phyloP scores from a whole-genome alignment of 2,797 vertebrate genomes.

The Poliocrania exsul region DNA sequence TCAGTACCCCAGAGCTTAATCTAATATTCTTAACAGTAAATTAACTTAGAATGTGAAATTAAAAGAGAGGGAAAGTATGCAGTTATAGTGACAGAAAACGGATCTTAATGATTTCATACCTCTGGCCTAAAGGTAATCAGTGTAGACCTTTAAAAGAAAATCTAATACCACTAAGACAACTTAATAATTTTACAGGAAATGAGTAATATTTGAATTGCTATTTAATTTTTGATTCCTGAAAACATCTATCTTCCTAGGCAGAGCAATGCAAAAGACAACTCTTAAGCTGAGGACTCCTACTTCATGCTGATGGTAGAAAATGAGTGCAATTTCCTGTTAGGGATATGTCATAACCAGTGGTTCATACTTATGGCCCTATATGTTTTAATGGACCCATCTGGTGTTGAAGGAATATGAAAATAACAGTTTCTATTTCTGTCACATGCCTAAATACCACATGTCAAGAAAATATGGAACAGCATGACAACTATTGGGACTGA shows the following conservation, averaged over 20 bases:
- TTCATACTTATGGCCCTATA: not conserved
- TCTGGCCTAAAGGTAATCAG: not conserved
- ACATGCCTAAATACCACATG: not conserved
- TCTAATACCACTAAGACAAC: not conserved
- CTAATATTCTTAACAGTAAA: slow-evolving; percentile 23
- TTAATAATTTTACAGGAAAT: not conserved
- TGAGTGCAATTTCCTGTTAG: not conserved
- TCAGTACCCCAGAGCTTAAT: not conserved
- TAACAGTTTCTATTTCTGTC: not conserved
- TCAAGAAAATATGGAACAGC: not conserved
- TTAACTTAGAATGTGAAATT: slow-evolving; percentile 36
- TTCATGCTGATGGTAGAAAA: not conserved
- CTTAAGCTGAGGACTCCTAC: not conserved
- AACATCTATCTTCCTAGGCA: not conserved
- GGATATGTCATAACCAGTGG: not conserved
- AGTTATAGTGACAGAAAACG: slow-evolving; percentile 2
- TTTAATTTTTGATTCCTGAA: not conserved
- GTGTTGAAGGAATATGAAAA: not conserved
- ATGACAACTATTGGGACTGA: fast-evolving
- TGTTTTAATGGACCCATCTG: not conserved
- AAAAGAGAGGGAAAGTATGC: not conserved
- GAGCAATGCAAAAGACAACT: not conserved
- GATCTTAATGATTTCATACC: not conserved
- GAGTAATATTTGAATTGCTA: not conserved
- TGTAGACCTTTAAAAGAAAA: not conserved